Evolutionary conservation across 2,888 invertebrate species (phyloP).

Genomic region (Sinelater perroti): DNA sequence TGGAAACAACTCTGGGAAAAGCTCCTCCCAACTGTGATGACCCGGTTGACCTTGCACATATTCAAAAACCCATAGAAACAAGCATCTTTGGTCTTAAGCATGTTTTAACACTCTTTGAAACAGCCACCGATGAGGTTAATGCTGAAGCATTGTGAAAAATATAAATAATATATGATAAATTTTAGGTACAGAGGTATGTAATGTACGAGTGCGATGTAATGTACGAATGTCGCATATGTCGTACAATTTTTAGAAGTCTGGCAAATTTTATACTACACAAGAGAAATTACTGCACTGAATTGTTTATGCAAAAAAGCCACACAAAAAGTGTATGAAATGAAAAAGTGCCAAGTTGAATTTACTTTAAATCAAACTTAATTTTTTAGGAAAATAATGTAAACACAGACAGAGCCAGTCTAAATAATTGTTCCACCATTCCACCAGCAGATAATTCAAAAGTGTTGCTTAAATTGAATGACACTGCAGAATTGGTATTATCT

Average conservation of each 20-base stretch:
- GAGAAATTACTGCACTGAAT: constrained; percentile 78
- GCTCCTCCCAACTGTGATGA: constrained; percentile 45
- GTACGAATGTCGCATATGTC: constrained; percentile 89
- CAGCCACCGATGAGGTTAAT: constrained; percentile 78
- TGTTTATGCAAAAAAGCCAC: constrained; percentile 53
- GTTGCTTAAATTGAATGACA: too few relatives aligned
- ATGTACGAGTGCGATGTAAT: constrained; percentile 87
- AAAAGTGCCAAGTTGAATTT: neutral
- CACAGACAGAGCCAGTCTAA: neutral
- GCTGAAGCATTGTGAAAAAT: constrained; percentile 20
- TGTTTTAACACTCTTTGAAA: constrained; percentile 75
- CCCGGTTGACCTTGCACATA: constrained; percentile 58
- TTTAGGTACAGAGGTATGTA: constrained; percentile 77
- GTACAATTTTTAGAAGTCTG: constrained; percentile 85
- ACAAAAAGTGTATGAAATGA: too few relatives aligned
- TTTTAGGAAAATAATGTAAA: constrained; percentile 3
- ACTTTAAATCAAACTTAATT: neutral
- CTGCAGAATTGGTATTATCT: too few relatives aligned
- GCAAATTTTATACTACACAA: constrained; percentile 92
- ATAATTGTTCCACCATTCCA: constrained; percentile 3
- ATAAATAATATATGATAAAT: neutral
- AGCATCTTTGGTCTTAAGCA: constrained; percentile 76
- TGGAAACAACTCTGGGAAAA: constrained; percentile 54
- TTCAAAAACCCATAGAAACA: constrained; percentile 72
- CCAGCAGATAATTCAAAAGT: constrained; percentile 9